Conservation (phyloP, 1,140 invertebrate genomes). For the Neodiprion lecontei region DNA sequence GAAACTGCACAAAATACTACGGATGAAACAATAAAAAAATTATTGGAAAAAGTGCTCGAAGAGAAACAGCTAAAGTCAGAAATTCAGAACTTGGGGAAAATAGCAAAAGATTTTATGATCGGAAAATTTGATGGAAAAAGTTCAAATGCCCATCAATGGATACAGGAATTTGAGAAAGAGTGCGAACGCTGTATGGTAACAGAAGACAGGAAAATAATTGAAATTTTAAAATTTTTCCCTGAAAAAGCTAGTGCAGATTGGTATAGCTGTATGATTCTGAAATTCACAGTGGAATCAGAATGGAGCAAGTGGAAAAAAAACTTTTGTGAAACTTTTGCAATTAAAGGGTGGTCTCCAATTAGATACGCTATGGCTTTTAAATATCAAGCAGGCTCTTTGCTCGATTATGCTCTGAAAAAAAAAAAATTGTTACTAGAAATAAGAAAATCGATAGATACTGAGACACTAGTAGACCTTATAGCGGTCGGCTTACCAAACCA, state of each 20-base stretch:
- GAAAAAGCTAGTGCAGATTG: conserved; percentile 29
- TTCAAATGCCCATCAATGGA: conserved; percentile 28
- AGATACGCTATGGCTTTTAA: conserved; percentile 19
- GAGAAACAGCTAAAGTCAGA: not conserved
- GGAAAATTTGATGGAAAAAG: conserved; percentile 26
- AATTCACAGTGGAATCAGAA: conserved; percentile 23
- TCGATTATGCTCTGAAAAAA: too few species aligned
- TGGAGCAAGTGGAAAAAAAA: conserved; percentile 32
- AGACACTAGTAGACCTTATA: too few species aligned
- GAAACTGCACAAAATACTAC: conserved; percentile 4
- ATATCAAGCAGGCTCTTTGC: too few species aligned
- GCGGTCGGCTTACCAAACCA: too few species aligned
- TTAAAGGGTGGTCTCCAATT: conserved; percentile 30
- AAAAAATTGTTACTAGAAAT: too few species aligned
- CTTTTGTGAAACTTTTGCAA: not conserved
- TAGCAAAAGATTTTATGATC: conserved; percentile 23
- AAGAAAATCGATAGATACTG: too few species aligned
- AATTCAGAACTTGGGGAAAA: conserved; percentile 15
- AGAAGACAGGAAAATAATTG: conserved; percentile 23
- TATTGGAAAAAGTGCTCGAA: not conserved
- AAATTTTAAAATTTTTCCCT: conserved; percentile 26
- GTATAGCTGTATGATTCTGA: conserved; percentile 26
- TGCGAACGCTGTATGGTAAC: conserved; percentile 27
- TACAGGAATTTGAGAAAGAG: conserved; percentile 4
- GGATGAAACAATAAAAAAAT: not conserved